Evolutionary conservation across 2,113 vertebrate genomes (phyloP).

Genomic region (Tyrannus savana): DNA sequence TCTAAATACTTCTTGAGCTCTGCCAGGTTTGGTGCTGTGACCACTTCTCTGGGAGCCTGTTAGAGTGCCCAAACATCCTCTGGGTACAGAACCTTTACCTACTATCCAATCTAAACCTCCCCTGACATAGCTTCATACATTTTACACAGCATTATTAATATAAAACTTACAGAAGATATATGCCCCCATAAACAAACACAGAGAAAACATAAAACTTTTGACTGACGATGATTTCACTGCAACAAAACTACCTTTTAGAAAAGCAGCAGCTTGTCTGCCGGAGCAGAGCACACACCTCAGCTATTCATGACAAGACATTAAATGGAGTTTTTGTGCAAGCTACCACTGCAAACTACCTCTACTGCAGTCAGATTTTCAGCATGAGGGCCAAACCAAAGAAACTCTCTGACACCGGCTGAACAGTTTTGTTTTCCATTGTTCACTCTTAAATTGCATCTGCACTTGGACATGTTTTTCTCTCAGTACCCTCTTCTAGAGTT

Average conservation of each 20-base stretch:
- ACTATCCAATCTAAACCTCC: background rate
- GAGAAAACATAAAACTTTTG: background rate
- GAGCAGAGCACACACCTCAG: background rate
- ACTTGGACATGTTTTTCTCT: background rate
- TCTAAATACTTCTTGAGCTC: background rate
- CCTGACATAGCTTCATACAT: background rate
- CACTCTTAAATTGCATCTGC: background rate
- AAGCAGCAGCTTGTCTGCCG: background rate
- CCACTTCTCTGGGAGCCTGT: background rate
- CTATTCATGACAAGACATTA: background rate
- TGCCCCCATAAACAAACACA: background rate
- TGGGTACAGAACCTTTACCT: background rate
- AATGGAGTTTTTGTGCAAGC: background rate
- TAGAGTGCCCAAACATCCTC: rapidly evolving
- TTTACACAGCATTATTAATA: rapidly evolving
- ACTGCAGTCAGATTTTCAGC: background rate
- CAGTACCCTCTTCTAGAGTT: background rate
- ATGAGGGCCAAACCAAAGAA: background rate
- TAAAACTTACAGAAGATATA: background rate
- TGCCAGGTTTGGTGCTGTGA: background rate
- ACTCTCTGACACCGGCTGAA: background rate
- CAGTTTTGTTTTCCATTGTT: background rate
- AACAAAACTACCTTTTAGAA: background rate
- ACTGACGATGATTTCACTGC: background rate
- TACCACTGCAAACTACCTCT: background rate